Base-by-base conservation (phyloP, 2,113 vertebrate species). In the Podarcis muralis region DNA sequence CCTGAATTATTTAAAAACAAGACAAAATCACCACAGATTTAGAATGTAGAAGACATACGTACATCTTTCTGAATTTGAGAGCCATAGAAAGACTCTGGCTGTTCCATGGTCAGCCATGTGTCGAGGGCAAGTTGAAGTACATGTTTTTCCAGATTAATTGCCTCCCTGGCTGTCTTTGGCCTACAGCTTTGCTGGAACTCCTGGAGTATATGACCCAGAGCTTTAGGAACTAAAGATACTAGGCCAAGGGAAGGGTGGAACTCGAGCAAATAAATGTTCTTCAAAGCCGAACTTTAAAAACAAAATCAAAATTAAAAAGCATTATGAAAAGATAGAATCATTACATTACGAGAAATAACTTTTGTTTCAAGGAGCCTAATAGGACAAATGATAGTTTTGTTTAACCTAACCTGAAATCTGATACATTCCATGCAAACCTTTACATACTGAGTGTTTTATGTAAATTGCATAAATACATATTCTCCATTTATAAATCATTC, bases 191-290 rank as follows among this genome's bases (percentile, higher is more conserved):
- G 93, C 84, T 90, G 91, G 75, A 97, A 96, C 88, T 98, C 97
- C 23, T 84, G 83, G 48, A 96, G 94, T 84, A 97, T 86, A 53
- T 83, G 91, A 40, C 95, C 81, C 0, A 98, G 94, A 66, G 88
- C 84, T 71, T 94, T 88, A 88, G 96, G 95, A 72, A 97, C 91
- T 16, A 90, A 92, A 1, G 93, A 90, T 1, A 93, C 91, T 86
- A 97, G 93, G 82, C 93, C 95, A 78, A 98, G 95, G 7, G 96
- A 98, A 37, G 96, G 95, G 40, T 98, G 96, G 75, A 98, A 94
- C 88, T 98, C 97, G 86, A 98, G 90, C 62, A 97, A 95, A 92
- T 95, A 96, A 23, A 94, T 32, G 6, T 91, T 96, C 93, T 95
- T 97, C 89, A 96, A 92, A 86, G 94, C 86, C 57, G 96, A 93